These are phyloP conservation scores for Parazoanthus swiftii DNA, from an alignment of 92 coral and sea anemone genomes.

Conservation along the genomic window DNA sequence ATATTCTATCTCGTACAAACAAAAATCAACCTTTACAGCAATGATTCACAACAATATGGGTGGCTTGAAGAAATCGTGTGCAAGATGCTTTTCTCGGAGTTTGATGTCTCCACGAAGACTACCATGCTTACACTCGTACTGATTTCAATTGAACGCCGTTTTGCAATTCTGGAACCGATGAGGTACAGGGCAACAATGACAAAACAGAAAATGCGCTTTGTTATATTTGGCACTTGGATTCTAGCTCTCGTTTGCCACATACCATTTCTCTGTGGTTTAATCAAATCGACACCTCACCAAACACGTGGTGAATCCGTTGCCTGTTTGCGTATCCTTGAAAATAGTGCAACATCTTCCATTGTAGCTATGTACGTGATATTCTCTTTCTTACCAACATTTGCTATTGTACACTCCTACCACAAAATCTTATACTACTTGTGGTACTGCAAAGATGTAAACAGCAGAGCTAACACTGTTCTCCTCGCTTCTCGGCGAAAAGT, in stretches of 20 bases:
- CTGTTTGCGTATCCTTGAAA: neutral
- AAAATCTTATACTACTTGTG: neutral
- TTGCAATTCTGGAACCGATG: slow-evolving; percentile 13
- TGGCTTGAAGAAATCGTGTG: slow-evolving; percentile 11
- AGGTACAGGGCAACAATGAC: slow-evolving; percentile 9
- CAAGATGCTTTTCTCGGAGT: neutral
- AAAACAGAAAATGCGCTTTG: neutral
- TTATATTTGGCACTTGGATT: slow-evolving; percentile 15
- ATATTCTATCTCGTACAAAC: slow-evolving; percentile 9
- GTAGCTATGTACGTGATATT: neutral
- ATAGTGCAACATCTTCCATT: neutral
- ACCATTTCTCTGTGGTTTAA: neutral
- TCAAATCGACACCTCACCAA: neutral
- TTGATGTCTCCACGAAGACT: slow-evolving; percentile 8
- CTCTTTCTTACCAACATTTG: slow-evolving; percentile 4
- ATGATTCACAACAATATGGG: neutral
- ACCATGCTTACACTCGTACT: neutral
- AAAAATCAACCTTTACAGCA: neutral
- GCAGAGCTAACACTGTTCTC: slow-evolving; percentile 1
- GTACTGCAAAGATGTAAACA: neutral
- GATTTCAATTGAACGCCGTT: slow-evolving; percentile 19
- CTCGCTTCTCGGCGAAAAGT: neutral
- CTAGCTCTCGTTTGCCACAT: neutral
- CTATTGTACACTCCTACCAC: neutral
- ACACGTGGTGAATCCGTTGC: neutral